phyloP scores from a whole-genome alignment of 53 echinoderm and acorn worm species.

The Henricia sp. region DNA sequence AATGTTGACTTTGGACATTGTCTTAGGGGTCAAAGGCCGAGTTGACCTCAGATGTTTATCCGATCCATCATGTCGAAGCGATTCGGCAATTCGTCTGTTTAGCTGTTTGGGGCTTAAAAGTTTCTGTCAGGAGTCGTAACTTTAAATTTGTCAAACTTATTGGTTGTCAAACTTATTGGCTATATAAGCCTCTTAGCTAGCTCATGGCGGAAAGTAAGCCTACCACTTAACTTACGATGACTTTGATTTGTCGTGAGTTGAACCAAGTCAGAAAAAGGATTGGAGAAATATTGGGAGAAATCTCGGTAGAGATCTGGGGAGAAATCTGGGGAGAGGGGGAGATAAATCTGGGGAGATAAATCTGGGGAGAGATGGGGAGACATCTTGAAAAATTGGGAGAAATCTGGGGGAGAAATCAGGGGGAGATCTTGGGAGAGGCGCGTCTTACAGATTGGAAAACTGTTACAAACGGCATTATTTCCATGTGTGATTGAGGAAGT shows the following conservation, averaged over 20 bases:
- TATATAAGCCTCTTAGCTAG: too few relatives aligned
- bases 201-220: too few relatives aligned
- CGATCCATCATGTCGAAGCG: slow-evolving; percentile 22
- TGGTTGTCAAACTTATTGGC: neutral
- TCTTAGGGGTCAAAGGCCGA: neutral
- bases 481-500: too few relatives aligned
- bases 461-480: too few relatives aligned
- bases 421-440: too few relatives aligned
- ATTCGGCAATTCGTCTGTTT: neutral
- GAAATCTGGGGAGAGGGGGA: neutral
- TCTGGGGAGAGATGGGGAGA: neutral
- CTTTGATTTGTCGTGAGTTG: too few relatives aligned
- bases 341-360: neutral
- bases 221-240: too few relatives aligned
- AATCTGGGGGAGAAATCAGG: too few relatives aligned
- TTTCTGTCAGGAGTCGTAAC: slow-evolving; percentile 13
- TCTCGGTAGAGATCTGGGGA: neutral
- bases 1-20: slow-evolving; percentile 57
- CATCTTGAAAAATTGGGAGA: neutral
- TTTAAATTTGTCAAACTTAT: neutral
- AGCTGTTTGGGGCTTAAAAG: neutral
- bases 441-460: too few relatives aligned
- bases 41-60: slow-evolving; percentile 28
- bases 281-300: too few relatives aligned
- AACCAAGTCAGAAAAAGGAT: too few relatives aligned